Evolutionary conservation across 2,888 invertebrate species (phyloP).

Genomic region (Drosophila vallismaia): DNA sequence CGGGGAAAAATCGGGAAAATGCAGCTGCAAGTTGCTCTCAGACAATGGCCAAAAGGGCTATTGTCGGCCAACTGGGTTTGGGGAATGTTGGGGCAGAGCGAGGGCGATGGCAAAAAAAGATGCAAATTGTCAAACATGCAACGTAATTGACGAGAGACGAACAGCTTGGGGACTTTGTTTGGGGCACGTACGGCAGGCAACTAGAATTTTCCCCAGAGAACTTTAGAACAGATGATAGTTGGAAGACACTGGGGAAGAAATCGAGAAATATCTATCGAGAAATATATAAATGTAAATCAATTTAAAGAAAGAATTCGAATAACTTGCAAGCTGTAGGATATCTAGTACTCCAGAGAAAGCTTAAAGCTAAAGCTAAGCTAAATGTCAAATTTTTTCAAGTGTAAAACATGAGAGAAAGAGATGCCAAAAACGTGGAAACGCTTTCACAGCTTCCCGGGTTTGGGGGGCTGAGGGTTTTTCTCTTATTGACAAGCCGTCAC

Average conservation of each 20-base stretch:
- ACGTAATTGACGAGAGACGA: slow-evolving; percentile 47
- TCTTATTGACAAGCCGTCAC: slow-evolving; percentile 46
- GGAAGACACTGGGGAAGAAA: not conserved
- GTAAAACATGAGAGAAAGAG: slow-evolving; percentile 13
- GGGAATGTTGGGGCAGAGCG: too few species aligned
- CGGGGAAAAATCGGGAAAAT: slow-evolving; percentile 18
- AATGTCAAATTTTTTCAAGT: not conserved
- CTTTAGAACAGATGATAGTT: not conserved
- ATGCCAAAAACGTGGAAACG: slow-evolving; percentile 52
- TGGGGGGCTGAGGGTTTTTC: slow-evolving; percentile 5
- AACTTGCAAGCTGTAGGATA: too few species aligned
- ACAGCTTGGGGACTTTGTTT: slow-evolving; percentile 12
- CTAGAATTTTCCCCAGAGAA: not conserved
- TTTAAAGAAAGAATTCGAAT: too few species aligned
- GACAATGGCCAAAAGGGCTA: slow-evolving; percentile 18
- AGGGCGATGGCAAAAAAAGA: slow-evolving; percentile 48
- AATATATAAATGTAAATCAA: too few species aligned
- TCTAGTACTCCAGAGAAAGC: too few species aligned
- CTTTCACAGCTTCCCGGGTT: slow-evolving; percentile 33
- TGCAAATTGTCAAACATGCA: slow-evolving; percentile 70
- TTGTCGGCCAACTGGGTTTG: not conserved
- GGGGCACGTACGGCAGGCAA: slow-evolving; percentile 21
- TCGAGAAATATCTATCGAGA: too few species aligned
- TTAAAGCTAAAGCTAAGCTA: too few species aligned
- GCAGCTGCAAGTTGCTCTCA: slow-evolving; percentile 24